Evolutionary conservation across 2,113 vertebrate species (phyloP).

Genomic region (Promerops cafer): DNA sequence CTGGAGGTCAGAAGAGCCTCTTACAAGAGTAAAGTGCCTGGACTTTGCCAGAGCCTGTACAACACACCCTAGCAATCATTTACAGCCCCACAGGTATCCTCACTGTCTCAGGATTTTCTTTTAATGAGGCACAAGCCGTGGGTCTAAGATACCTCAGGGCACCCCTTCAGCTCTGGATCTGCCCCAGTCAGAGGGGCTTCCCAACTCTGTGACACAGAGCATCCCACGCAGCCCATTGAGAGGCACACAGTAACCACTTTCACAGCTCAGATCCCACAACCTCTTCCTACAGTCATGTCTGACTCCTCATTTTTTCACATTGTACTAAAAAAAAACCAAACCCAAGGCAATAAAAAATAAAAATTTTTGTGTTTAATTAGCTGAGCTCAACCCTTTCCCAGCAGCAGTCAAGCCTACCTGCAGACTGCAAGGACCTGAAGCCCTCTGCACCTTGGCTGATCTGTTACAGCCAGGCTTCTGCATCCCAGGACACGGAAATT

Average conservation of each 20-base stretch:
- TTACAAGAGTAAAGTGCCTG: neutral
- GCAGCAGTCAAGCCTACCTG: neutral
- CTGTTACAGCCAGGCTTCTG: neutral
- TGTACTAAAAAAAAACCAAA: neutral
- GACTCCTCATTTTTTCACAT: neutral
- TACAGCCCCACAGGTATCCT: neutral
- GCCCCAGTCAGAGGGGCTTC: neutral
- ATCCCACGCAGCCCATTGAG: neutral
- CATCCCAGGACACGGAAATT: conserved; percentile 4
- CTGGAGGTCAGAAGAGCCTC: neutral
- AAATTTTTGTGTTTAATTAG: neutral
- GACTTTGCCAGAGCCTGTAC: neutral
- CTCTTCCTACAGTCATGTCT: neutral
- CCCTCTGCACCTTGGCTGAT: neutral
- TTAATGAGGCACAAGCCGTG: rapidly evolving
- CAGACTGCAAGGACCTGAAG: neutral
- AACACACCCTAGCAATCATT: neutral
- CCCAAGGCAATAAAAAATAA: neutral
- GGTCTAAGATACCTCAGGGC: neutral
- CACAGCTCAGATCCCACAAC: neutral
- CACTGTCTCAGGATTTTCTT: neutral
- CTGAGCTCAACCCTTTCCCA: neutral
- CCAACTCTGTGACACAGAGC: neutral
- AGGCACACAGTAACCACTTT: neutral
- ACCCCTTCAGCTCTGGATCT: neutral